Evolutionary conservation across 1,140 invertebrate species (phyloP).

Genomic region (Drosophila repleta): DNA sequence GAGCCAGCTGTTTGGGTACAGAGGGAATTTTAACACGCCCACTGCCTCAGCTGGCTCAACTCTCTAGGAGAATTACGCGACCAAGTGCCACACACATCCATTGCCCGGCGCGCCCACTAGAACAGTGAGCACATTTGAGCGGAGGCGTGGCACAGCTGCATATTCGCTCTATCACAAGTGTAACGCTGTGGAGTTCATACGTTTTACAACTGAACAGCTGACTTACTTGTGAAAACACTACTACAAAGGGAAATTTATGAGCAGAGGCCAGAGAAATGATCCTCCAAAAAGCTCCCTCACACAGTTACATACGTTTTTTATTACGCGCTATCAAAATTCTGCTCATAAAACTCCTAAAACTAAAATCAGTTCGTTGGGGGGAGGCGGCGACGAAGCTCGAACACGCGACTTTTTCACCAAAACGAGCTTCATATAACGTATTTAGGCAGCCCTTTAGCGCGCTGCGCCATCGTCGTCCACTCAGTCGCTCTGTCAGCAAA

Average conservation of each 20-base stretch:
- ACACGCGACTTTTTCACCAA: constrained; percentile 26
- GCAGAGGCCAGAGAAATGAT: background rate
- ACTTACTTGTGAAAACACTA: constrained; percentile 73
- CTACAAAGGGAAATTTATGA: background rate
- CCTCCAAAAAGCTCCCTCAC: background rate
- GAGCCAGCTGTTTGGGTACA: constrained; percentile 49
- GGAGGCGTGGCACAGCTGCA: constrained; percentile 62
- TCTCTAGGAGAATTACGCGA: constrained; percentile 77
- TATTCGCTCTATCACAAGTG: constrained; percentile 83
- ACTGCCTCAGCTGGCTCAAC: constrained; percentile 66
- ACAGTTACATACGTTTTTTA: too few species aligned
- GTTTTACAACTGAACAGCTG: constrained; percentile 72
- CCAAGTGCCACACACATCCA: constrained; percentile 57
- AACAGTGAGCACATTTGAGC: constrained; percentile 73
- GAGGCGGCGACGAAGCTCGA: constrained; percentile 26
- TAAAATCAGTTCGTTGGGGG: too few species aligned
- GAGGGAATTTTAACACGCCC: background rate
- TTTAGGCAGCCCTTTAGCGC: constrained; percentile 38
- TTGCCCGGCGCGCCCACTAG: constrained; percentile 67
- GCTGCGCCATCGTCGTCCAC: constrained; percentile 43
- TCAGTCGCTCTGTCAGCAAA: constrained; percentile 6
- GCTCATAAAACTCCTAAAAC: background rate
- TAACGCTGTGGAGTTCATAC: constrained; percentile 73
- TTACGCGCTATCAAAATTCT: too few species aligned
- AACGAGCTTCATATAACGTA: background rate